phyloP scores from a whole-genome alignment of 2,797 vertebrate genomes.

The Knipowitschia caucasica region DNA sequence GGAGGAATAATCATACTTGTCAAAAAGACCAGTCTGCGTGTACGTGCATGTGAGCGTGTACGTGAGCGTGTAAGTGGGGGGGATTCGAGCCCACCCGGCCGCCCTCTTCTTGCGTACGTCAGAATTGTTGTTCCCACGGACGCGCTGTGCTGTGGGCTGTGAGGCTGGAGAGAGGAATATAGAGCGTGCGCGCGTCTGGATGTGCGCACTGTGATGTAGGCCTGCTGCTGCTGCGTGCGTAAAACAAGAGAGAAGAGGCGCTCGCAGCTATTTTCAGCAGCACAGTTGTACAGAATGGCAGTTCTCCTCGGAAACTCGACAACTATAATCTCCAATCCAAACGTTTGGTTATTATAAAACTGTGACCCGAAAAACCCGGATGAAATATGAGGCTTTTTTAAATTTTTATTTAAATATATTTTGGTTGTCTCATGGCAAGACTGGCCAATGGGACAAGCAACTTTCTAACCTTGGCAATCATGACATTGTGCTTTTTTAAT shows the following conservation, averaged over 20 bases:
- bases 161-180: conserved; percentile 26
- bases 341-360: neutral
- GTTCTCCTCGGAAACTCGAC: neutral
- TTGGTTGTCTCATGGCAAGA: too few relatives aligned
- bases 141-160: conserved; percentile 65
- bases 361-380: neutral
- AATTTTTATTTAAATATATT: too few relatives aligned
- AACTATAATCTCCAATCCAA: neutral
- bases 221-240: conserved; percentile 31
- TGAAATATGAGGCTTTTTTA: too few relatives aligned
- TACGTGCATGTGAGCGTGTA: too few relatives aligned
- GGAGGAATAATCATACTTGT: conserved; percentile 68
- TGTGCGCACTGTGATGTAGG: conserved; percentile 33
- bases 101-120: conserved; percentile 59
- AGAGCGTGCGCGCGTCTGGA: conserved; percentile 2
- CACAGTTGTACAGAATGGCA: conserved; percentile 9
- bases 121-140: conserved; percentile 68
- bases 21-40: conserved; percentile 41
- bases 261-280: conserved; percentile 20
- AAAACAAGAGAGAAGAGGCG: conserved; percentile 31
- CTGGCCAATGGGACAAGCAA: too few relatives aligned
- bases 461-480: too few relatives aligned
- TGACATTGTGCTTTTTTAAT: too few relatives aligned
- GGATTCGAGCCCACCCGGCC: conserved; percentile 65
- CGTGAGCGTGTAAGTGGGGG: conserved; percentile 49